Base-by-base conservation (phyloP, 2,888 invertebrate genomes). In the Miltochrista miniata region DNA sequence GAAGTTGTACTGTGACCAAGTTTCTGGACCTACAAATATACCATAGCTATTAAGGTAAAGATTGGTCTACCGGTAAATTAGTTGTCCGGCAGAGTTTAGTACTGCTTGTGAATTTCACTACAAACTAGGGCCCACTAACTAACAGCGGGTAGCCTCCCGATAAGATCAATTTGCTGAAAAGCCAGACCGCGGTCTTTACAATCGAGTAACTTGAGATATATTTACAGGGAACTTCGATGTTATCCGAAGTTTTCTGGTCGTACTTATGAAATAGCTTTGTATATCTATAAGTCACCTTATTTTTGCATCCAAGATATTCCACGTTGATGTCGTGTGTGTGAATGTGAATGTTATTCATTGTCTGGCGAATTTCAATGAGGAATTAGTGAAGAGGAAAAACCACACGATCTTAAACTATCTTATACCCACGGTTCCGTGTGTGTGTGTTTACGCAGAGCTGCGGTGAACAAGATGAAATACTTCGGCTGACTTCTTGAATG, bases 21-120 rank as follows among this genome's bases (percentile, higher is more conserved):
- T 71, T 65, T 39, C 45, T 37, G 42, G 55, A 56, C 60, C 51
- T 59, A 61, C 54, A 59, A 61, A 60, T 61, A 70, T 67, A 65
- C 54, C 51, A 49, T 56, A 58, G 57, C 69, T 60, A 63, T 68
- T 64, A 71, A 74, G 69, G 77, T 74, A 77, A 76, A 77, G 76
- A 77, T 79, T 81, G 79, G 76, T 71, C 72, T 65, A 61, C 72
- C 66, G 70, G 76, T 74, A 81, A 85, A 85, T 85, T 81, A 85
- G 76, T 81, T 71, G 72, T 72, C 70, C 78, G 78, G 63, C 69
- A 61, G 72, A 82, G 77, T 83, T 78, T 61, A 64, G 59, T 37
- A 43, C 65, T 67, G 72, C 69, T 76, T 69, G 73, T 70, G 58
- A 79, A 74, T 75, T 76, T 76, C 71, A 76, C 78, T 80, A 77